Evolutionary conservation across 2,888 invertebrate genomes (phyloP).

Genomic region (Smittia aterrima): DNA sequence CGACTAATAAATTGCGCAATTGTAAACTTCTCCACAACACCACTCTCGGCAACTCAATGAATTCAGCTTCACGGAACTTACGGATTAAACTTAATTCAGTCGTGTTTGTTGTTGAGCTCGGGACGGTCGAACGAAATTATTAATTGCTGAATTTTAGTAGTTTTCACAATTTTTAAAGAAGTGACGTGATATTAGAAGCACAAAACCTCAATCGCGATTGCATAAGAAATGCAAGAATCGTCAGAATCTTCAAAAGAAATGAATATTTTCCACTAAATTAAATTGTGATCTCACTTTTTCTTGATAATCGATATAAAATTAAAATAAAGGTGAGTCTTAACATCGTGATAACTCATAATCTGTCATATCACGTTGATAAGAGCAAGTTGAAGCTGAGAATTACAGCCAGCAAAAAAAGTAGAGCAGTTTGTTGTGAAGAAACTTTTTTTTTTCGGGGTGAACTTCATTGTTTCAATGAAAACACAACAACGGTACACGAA

Average conservation of each 20-base stretch:
- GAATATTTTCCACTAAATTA: no score
- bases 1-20: no score
- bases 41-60: no score
- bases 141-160: not conserved
- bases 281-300: not conserved
- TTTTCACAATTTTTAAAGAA: not conserved
- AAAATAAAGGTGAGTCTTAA: slow-evolving; percentile 7
- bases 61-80: no score
- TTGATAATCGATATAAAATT: not conserved
- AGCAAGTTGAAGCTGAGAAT: no score
- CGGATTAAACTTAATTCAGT: no score
- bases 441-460: slow-evolving; percentile 18
- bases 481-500: slow-evolving; percentile 32
- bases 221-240: slow-evolving; percentile 1
- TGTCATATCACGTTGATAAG: not conserved
- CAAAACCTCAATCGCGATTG: not conserved
- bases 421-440: slow-evolving; percentile 32
- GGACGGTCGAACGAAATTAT: not conserved
- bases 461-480: slow-evolving; percentile 31
- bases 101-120: slow-evolving; percentile 10
- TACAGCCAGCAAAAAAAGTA: not conserved
- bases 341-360: not conserved
- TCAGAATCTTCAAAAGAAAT: not conserved
- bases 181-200: not conserved
- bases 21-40: no score